These are phyloP conservation scores for Penelope pileata DNA, from an alignment of 2,113 vertebrate species.

Conservation along the genomic window DNA sequence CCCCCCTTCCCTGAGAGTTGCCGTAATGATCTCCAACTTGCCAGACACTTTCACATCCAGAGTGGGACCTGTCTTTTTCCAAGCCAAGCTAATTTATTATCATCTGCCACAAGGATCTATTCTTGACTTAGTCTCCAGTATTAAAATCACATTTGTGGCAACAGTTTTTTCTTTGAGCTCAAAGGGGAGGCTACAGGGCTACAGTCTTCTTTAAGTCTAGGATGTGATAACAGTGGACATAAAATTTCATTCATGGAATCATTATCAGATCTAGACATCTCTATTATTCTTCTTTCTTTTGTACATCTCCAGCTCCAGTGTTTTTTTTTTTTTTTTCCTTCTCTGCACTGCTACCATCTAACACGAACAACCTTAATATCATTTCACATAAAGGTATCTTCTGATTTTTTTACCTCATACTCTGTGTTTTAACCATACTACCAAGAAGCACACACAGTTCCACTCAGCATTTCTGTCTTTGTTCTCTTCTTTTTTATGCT, in stretches of 20 bases:
- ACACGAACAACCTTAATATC: not conserved
- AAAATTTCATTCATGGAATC: not conserved
- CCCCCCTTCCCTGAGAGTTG: not conserved
- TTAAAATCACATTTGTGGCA: not conserved
- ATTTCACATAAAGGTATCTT: not conserved
- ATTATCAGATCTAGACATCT: not conserved
- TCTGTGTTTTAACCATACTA: not conserved
- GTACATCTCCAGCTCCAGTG: not conserved
- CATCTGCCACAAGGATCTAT: not conserved
- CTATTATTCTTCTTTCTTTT: not conserved
- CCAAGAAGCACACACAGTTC: not conserved
- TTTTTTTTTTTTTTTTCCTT: not conserved
- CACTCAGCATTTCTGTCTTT: not conserved
- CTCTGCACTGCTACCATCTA: not conserved
- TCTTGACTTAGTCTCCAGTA: not conserved
- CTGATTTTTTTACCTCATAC: not conserved
- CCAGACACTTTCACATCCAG: not conserved
- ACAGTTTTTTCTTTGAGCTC: not conserved
- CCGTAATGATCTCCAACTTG: not conserved
- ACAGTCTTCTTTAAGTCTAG: not conserved
- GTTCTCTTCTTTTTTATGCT: not conserved
- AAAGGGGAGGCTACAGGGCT: not conserved
- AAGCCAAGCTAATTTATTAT: constrained; percentile 26
- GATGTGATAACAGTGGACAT: not conserved
- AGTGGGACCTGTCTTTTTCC: not conserved